Evolutionary conservation across 2,797 vertebrate species (phyloP).

Genomic region (Alauda arvensis): DNA sequence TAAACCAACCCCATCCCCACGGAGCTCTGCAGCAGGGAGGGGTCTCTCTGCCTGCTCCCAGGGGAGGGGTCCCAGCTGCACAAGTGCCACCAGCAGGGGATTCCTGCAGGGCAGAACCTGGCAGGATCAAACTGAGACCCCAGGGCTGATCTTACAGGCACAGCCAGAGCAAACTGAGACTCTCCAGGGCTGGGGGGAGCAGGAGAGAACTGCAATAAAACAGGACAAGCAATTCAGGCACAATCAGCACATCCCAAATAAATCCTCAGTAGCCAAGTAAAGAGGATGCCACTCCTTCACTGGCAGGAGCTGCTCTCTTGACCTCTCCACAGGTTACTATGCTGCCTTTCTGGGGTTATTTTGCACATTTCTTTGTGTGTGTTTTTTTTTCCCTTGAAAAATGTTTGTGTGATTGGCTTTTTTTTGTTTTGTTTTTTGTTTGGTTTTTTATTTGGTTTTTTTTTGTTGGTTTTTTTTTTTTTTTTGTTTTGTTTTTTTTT

Average conservation of each 20-base stretch:
- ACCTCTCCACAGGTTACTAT: conserved; percentile 39
- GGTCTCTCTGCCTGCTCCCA: neutral
- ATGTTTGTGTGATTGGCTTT: conserved; percentile 12
- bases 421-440: neutral
- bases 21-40: no score
- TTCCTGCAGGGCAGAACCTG: neutral
- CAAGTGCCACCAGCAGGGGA: neutral
- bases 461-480: neutral
- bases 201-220: neutral
- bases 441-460: neutral
- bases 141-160: neutral
- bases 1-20: neutral
- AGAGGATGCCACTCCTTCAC: conserved; percentile 41
- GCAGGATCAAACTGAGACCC: neutral
- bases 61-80: neutral
- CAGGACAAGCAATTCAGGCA: conserved; percentile 26
- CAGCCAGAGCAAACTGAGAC: neutral
- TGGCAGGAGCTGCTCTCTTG: conserved; percentile 41
- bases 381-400: neutral
- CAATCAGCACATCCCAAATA: conserved; percentile 59
- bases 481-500: neutral
- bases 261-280: conserved; percentile 38
- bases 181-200: neutral
- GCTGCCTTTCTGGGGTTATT: conserved; percentile 62
- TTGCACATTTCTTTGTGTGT: conserved; percentile 56